Conservation (phyloP, 2,888 invertebrate species). For the Leptura quadrifasciata region DNA sequence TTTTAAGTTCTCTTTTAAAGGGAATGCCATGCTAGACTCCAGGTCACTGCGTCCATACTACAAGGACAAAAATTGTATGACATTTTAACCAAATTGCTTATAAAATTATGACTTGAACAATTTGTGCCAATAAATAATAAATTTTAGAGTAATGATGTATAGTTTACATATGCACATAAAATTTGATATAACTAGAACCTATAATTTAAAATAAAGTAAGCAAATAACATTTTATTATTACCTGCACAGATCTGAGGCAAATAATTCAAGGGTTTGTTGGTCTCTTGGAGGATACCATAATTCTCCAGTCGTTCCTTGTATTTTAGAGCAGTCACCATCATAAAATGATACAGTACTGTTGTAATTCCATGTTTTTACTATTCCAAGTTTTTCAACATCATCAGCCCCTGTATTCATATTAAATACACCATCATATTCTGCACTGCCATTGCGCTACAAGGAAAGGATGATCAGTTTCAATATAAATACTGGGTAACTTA, state of each 20-base stretch:
- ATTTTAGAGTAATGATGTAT: too few relatives aligned
- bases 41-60: too few relatives aligned
- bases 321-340: constrained; percentile 78
- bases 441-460: constrained; percentile 83
- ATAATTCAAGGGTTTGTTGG: constrained; percentile 79
- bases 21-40: too few relatives aligned
- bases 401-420: constrained; percentile 84
- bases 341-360: constrained; percentile 76
- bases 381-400: constrained; percentile 81
- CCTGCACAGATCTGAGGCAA: constrained; percentile 88
- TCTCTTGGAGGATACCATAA: constrained; percentile 84
- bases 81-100: too few relatives aligned
- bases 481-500: too few relatives aligned
- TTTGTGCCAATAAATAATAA: too few relatives aligned
- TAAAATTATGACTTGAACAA: too few relatives aligned
- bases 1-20: too few relatives aligned
- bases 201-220: neutral
- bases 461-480: constrained; percentile 51
- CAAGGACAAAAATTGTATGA: too few relatives aligned
- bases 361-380: constrained; percentile 83
- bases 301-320: constrained; percentile 87
- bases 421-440: constrained; percentile 85
- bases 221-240: constrained; percentile 65
- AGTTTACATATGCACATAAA: too few relatives aligned
- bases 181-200: too few relatives aligned